Conservation (phyloP, 2,113 vertebrate genomes). For the Rana temporaria region DNA sequence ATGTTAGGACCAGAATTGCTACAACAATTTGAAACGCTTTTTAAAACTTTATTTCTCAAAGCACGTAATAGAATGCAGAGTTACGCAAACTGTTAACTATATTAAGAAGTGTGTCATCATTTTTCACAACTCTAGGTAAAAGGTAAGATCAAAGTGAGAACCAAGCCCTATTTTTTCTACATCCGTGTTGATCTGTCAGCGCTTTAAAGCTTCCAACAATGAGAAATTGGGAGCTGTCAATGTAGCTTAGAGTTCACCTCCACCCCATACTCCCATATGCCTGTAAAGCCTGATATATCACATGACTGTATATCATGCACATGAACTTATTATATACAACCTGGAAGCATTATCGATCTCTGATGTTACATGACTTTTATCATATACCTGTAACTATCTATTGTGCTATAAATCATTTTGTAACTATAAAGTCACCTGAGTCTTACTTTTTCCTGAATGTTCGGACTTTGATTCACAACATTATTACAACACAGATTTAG, state of each 20-base stretch:
- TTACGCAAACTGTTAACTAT: neutral
- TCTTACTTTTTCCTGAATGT: neutral
- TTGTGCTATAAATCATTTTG: too few relatives aligned
- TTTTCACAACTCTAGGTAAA: constrained; percentile 4
- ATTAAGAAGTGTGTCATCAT: constrained; percentile 23
- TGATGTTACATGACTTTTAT: neutral
- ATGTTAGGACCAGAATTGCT: too few relatives aligned
- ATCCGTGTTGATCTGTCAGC: constrained; percentile 33
- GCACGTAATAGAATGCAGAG: neutral
- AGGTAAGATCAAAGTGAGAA: constrained; percentile 38
- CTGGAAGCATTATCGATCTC: too few relatives aligned
- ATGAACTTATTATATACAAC: neutral
- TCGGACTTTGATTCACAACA: neutral
- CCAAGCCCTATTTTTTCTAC: constrained; percentile 38
- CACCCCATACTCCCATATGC: constrained; percentile 1
- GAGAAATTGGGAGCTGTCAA: constrained; percentile 22
- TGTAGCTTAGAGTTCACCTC: constrained; percentile 1
- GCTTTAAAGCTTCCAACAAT: constrained; percentile 37
- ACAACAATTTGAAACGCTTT: too few relatives aligned
- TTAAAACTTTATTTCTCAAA: neutral
- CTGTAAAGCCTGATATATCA: neutral
- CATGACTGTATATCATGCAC: neutral
- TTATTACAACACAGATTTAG: too few relatives aligned
- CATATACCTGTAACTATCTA: too few relatives aligned
- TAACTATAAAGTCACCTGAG: neutral